phyloP scores from a whole-genome alignment of 2,113 vertebrate species.

The Zosterops japonicus region DNA sequence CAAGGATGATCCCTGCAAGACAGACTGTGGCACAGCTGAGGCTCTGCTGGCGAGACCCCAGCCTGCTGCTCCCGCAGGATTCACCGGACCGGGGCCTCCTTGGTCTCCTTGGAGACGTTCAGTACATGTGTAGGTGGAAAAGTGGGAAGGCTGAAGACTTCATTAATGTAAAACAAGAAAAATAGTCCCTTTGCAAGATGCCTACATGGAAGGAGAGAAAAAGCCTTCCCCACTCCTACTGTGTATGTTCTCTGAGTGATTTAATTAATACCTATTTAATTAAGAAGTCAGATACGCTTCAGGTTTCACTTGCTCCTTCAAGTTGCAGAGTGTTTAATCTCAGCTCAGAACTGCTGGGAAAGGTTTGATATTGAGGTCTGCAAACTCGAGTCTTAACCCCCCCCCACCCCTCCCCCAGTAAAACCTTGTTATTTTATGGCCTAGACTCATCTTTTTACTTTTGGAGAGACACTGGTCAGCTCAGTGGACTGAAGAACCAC shows the following conservation, averaged over 20 bases:
- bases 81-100: slow-evolving; percentile 72
- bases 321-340: slow-evolving; percentile 19
- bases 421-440: not conserved
- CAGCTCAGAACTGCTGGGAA: not conserved
- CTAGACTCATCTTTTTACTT: not conserved
- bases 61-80: slow-evolving; percentile 63
- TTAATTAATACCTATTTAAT: slow-evolving; percentile 65
- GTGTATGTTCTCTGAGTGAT: slow-evolving; percentile 48
- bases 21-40: slow-evolving; percentile 54
- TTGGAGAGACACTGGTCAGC: not conserved
- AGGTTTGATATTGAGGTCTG: not conserved
- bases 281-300: slow-evolving; percentile 52
- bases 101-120: slow-evolving; percentile 82
- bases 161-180: slow-evolving; percentile 82
- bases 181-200: slow-evolving; percentile 77
- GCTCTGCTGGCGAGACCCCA: slow-evolving; percentile 36
- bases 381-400: accelerated
- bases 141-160: slow-evolving; percentile 82
- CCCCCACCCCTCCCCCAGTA: not conserved
- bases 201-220: slow-evolving; percentile 65
- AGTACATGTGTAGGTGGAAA: slow-evolving; percentile 80
- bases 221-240: slow-evolving; percentile 60
- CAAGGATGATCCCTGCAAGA: not conserved
- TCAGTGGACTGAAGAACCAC: not conserved
- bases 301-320: slow-evolving; percentile 31